Evolutionary conservation across 1,140 invertebrate genomes (phyloP).

Genomic region (Sogatella furcifera): DNA sequence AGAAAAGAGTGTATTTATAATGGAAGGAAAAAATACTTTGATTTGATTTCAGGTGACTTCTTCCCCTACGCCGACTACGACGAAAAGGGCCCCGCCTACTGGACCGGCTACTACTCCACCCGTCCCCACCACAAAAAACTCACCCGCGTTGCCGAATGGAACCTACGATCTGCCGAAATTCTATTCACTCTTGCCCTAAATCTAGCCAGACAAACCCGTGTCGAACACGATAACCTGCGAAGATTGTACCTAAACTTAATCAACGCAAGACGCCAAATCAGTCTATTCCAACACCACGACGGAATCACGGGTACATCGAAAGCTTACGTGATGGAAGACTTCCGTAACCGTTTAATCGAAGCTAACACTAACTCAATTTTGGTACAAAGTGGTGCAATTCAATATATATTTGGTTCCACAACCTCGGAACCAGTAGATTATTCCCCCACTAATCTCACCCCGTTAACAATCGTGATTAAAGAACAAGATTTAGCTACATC

Average conservation of each 20-base stretch:
- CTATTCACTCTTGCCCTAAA: conserved; percentile 75
- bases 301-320: conserved; percentile 93
- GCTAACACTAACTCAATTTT: conserved; percentile 64
- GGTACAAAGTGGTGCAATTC: conserved; percentile 62
- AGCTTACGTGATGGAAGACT: conserved; percentile 79
- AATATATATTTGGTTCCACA: conserved; percentile 54
- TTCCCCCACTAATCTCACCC: conserved; percentile 33
- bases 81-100: conserved; percentile 83
- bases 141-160: conserved; percentile 74
- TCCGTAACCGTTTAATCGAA: conserved; percentile 72
- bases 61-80: conserved; percentile 93
- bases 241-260: conserved; percentile 74
- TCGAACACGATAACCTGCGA: conserved; percentile 48
- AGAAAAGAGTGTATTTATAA: too few species aligned
- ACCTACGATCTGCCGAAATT: conserved; percentile 77
- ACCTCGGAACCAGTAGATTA: conserved; percentile 31
- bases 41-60: too few species aligned
- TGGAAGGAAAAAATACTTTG: too few species aligned
- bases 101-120: conserved; percentile 93
- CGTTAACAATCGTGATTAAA: conserved; percentile 71
- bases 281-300: conserved; percentile 92
- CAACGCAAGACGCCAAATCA: conserved; percentile 62
- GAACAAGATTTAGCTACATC: conserved; percentile 66
- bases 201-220: conserved; percentile 49
- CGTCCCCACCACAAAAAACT: conserved; percentile 86